Evolutionary conservation across 1,140 invertebrate species (phyloP), one percentile per base, ranked within the genome.

Genomic region (Andrena cerasifolii): DNA sequence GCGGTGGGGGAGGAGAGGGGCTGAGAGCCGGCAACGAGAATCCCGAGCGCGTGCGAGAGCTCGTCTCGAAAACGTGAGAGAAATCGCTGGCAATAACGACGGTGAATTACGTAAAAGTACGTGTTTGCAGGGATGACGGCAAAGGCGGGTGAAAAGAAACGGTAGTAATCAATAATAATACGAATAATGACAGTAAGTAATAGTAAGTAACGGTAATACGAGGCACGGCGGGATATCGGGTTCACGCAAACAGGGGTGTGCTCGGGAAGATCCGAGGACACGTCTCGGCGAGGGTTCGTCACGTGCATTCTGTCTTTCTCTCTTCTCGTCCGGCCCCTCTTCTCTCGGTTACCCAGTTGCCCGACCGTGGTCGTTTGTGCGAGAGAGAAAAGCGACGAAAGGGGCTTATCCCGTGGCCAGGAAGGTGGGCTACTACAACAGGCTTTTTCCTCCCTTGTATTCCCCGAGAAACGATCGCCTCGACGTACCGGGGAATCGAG

Each of bases 101-200:
- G 45, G 43, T 49, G 47, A 28, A 36, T 26, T 45, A 66, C 36
- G 67, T 16, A 33, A 49, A 36, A 24, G n/a, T n/a, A n/a, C 21
- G 49, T 70, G 43, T 12, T 56, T 58, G 67, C 51, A 28, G 33
- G 26, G 67, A 12, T 56, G 36, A 56, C 51, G 24, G 28, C 1
- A 33, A 26, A 26, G 40, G 6, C 54, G 40, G 43, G 10, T 33
- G 26, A 40, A 68, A 26, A 40, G 18, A 53, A 43, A n/a, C 33
- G 12, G 36, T 66, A 47, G 84, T 83, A 81, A 76, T 84, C 68
- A 78, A 73, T 87, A 86, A 84, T 82, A 86, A 84, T 86, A 84
- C 56, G 75, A 67, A 82, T 85, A 85, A 83, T 88, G 85, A 88
- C 83, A 82, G 21, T 72, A 51, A 77, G 4, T 63, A 73, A 53